Base-by-base conservation (phyloP, 2,888 invertebrate species). In the Arctia plantaginis region DNA sequence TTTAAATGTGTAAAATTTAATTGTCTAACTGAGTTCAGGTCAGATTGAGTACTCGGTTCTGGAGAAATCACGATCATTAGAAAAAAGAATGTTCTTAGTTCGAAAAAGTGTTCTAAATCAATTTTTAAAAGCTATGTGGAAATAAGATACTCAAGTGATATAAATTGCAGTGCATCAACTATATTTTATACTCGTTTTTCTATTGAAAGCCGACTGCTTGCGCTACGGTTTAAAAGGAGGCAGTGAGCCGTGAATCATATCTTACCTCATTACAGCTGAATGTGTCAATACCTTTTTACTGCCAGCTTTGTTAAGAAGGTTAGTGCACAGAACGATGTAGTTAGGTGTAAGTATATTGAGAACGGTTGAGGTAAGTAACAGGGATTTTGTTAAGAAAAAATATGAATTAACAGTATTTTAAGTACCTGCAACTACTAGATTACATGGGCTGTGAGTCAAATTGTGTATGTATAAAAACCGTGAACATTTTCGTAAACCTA, bases 251-350 rank as follows among this genome's bases (percentile, higher is more conserved):
- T 89, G 86, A 88, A 88, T 83, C 82, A 80, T 86, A 88, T 88
- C 86, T 85, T 84, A 88, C 90, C 88, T 92, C 90, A 91, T 92
- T 92, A 92, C 76, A 76, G 81, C 81, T 80, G 82, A 74, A 76
- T 76, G 71, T 73, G 72, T 67, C 78, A 70, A 77, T 77, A 78
- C 76, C 73, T 78, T 76, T 85, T 77, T 77, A 62, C 62, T 74
- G 73, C 66, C 27, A 51, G n/a, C 39, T 65, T 41, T 73, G 69
- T 69, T 73, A 66, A 39, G n/a, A n/a, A 51, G n/a, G 62, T 71
- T 71, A 71, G 71, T 35, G 30, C 18, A 30, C 35, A 41, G 65
- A n/a, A 51, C 4, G 35, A 51, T 39, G 15, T 71, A 41, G 33
- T 51, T n/a, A 35, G 35, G 39, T 65, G 20, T 65, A 47, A 51